Conservation (phyloP, 2,888 invertebrate species). For the Hydrotaea diabolus region DNA sequence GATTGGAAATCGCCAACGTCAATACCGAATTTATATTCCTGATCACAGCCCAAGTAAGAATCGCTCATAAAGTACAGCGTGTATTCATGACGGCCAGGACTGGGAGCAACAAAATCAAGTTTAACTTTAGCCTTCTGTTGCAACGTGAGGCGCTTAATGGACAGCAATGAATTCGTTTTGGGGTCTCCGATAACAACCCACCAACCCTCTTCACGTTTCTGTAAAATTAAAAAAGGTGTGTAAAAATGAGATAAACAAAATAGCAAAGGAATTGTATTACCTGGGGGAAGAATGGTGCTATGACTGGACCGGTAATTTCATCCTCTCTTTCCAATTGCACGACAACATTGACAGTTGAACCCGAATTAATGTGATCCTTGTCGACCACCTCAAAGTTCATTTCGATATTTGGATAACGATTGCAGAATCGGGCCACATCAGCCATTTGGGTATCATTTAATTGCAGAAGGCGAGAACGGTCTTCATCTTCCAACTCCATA, state of each 20-base stretch:
- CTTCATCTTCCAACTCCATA: slow-evolving; percentile 92
- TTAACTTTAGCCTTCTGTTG: slow-evolving; percentile 94
- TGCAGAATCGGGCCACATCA: slow-evolving; percentile 99
- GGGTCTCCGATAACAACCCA: slow-evolving; percentile 99
- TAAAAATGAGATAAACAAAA: not conserved
- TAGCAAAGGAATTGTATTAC: slow-evolving; percentile 79
- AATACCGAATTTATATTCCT: slow-evolving; percentile 97
- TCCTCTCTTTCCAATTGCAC: slow-evolving; percentile 98
- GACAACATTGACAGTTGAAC: slow-evolving; percentile 92
- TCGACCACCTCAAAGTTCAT: slow-evolving; percentile 94
- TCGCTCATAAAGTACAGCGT: slow-evolving; percentile 99
- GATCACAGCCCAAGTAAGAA: slow-evolving; percentile 99
- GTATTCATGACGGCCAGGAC: slow-evolving; percentile 93
- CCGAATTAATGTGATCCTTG: slow-evolving; percentile 89
- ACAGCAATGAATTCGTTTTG: slow-evolving; percentile 94
- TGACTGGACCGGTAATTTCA: slow-evolving; percentile 97
- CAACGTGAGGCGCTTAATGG: slow-evolving; percentile 97
- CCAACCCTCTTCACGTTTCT: slow-evolving; percentile 96
- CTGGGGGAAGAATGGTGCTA: slow-evolving; percentile 99
- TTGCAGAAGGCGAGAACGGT: slow-evolving; percentile 89
- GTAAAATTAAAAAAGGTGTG: slow-evolving; percentile 69
- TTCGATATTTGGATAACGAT: slow-evolving; percentile 99
- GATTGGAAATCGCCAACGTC: slow-evolving; percentile 90
- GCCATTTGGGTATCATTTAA: slow-evolving; percentile 95
- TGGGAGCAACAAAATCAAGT: slow-evolving; percentile 92